Evolutionary conservation across 2,113 vertebrate genomes (phyloP), one percentile per base, ranked within the genome.

Genomic region (Austrofundulus limnaeus): DNA sequence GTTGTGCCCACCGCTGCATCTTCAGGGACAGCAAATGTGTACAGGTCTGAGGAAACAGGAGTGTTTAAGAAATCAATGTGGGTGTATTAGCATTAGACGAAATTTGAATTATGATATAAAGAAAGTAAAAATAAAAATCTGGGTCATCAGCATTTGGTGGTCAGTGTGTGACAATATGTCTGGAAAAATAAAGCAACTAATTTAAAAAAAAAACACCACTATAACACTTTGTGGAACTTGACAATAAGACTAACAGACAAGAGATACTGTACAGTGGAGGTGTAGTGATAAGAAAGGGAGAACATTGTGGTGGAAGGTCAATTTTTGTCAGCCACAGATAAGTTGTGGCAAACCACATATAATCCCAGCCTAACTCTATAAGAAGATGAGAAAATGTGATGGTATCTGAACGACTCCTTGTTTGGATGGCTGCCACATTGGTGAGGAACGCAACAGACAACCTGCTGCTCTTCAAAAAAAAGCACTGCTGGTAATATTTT

Each of bases 21-120:
- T 85, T 99, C 97, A 24, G 92, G 91, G 41, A 98, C 61, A 0
- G 72, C 83, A 60, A 99, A 93, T 3, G 94, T 86, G 75, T 96
- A 98, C 17, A 94, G 82, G 71, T 93, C 94, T 98, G 66, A 51
- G 25, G 24, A 48, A 21, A 34, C 7, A 43, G 11, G 12, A 6
- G 42, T 10, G 5, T 19, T 72, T 49, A 20, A 19, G 53, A 55
- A 65, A 58, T 4, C 1, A 38, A 23, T 58, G 1, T 31, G 2
- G n/a, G 25, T 62, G 49, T 51, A 17, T 28, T 28, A 56, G 1
- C 16, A 25, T 57, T 13, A 56, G 37, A 34, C 5, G 5, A 34
- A 9, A 10, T 34, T 34, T 34, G 8, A 9, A 34, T 10, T 10
- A 34, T 10, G 8, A 34, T 34, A 10, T 10, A 34, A 34, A 34